Base-by-base conservation (phyloP, 2,113 vertebrate genomes). In the Phoenicopterus ruber region DNA sequence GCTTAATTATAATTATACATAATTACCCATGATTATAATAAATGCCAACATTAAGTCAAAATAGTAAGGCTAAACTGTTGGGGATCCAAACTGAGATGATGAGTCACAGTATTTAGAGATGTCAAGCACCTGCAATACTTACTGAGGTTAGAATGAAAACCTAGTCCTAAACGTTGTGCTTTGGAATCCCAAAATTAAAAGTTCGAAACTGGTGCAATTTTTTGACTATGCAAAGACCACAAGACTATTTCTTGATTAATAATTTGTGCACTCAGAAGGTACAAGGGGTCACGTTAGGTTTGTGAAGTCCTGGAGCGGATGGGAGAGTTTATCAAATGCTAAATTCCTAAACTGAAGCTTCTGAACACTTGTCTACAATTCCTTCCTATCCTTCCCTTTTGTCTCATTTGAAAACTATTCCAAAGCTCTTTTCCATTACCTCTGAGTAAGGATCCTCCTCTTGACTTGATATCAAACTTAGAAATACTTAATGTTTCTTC, bases 21-120 rank as follows among this genome's bases (percentile, higher is more conserved):
- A 95, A 97, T 97, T 95, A 96, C 82, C 70, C 46, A 66, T 97
- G 93, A 97, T 97, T 97, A 88, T 88, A 96, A 96, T 94, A 95
- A 96, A 97, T 96, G 94, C 95, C 92, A 96, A 92, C 94, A 96
- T 94, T 93, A 96, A 96, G 82, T 96, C 92, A 95, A 96, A 97
- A 97, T 93, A 95, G 86, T 93, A 92, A 83, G 88, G 69, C 82
- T 96, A 90, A 94, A 88, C 83, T 92, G 92, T 78, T 96, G 69
- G 44, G 63, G 69, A 95, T 93, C 88, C 49, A 94, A 92, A 90
- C 72, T 90, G 92, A 96, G 86, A 78, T 90, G 94, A 95, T 86
- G 94, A 92, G 86, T 47, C 0, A 1, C 85, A 71, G 76, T 52
- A 44, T 77, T 96, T 55, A 6, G 86, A 95, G 69, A 91, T 76